These are phyloP conservation scores for Tetraodon nigroviridis DNA, from an alignment of 2,113 vertebrate genomes.

Conservation along the genomic window DNA sequence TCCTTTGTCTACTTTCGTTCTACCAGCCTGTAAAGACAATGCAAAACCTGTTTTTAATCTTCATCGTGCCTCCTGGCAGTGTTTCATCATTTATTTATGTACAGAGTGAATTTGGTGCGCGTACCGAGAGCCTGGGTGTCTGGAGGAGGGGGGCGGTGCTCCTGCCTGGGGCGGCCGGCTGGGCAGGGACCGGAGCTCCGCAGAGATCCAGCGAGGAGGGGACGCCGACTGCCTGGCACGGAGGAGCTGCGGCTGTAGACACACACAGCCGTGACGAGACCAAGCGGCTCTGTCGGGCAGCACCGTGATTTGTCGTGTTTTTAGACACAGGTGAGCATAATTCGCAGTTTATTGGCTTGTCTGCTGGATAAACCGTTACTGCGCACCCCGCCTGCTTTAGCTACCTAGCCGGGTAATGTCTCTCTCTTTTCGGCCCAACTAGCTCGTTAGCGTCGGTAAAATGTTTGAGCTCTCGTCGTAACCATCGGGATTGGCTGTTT, in stretches of 20 bases:
- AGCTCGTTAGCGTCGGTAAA: slow-evolving; percentile 17
- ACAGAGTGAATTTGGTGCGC: too few species aligned
- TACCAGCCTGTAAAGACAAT: too few species aligned
- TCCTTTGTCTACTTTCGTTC: too few species aligned
- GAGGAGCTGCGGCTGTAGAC: slow-evolving; percentile 5
- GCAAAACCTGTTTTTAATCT: too few species aligned
- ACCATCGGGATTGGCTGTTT: slow-evolving; percentile 23
- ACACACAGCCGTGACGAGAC: slow-evolving; percentile 10
- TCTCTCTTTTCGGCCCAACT: slow-evolving; percentile 47
- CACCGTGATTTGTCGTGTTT: slow-evolving; percentile 42
- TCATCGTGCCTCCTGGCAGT: too few species aligned
- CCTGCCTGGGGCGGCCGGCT: slow-evolving; percentile 28
- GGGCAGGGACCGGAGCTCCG: slow-evolving; percentile 44
- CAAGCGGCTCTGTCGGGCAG: slow-evolving; percentile 12
- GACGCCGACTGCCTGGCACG: slow-evolving; percentile 21
- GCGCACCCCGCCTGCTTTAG: slow-evolving; percentile 40
- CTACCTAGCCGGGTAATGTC: slow-evolving; percentile 54
- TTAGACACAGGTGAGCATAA: slow-evolving; percentile 65
- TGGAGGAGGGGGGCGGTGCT: slow-evolving; percentile 38
- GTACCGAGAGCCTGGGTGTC: slow-evolving; percentile 2
- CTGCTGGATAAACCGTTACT: slow-evolving; percentile 23
- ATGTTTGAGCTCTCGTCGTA: slow-evolving; percentile 28
- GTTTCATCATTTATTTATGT: too few species aligned
- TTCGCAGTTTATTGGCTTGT: not conserved
- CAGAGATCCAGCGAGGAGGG: slow-evolving; percentile 46